Evolutionary conservation across 2,113 vertebrate species (phyloP), one percentile per base, ranked within the genome.

Genomic region (Ifrita kowaldi): DNA sequence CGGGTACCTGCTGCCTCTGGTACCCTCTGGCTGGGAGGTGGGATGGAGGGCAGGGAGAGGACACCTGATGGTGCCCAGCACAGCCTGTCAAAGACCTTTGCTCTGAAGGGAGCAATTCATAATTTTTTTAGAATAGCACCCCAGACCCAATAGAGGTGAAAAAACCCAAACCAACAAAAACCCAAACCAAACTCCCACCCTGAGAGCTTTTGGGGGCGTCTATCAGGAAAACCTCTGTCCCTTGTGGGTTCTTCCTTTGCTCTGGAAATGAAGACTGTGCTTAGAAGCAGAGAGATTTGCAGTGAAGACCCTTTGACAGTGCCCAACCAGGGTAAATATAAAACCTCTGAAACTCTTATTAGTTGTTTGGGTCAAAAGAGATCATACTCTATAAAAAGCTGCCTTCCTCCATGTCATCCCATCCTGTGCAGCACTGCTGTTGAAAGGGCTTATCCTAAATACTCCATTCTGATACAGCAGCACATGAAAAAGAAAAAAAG

Each of bases 371-470:
- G 56, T 77, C 56, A 63, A 67, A 77, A 92, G 80, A 90, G 26
- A 62, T 68, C 22, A 37, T 46, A 27, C 11, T 35, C 30, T 50
- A 35, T 70, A 52, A 74, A 90, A 92, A 90, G 21, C 42, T 74
- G 44, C 59, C 50, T 80, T 90, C 35, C 75, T 85, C 16, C 16
- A 30, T 65, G 27, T 68, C 55, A 35, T 57, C 50, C 55, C 39
- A 55, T 74, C 50, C 50, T 62, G 16, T 88, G 63, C 56, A 67
- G 21, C 56, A 32, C 90, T 88, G 33, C 59, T 60, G 57, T 69
- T 91, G 63, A 78, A 92, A 90, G 8, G 33, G 26, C 68, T 93
- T 93, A 80, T 81, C 37, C 62, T 86, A 95, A 94, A 92, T 71
- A 84, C 42, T 95, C 82, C 16, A 11, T 96, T 92, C 81, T 70